Evolutionary conservation across 1,140 invertebrate genomes (phyloP), one percentile per base, ranked within the genome.

Genomic region (Lepeophtheirus salmonis): DNA sequence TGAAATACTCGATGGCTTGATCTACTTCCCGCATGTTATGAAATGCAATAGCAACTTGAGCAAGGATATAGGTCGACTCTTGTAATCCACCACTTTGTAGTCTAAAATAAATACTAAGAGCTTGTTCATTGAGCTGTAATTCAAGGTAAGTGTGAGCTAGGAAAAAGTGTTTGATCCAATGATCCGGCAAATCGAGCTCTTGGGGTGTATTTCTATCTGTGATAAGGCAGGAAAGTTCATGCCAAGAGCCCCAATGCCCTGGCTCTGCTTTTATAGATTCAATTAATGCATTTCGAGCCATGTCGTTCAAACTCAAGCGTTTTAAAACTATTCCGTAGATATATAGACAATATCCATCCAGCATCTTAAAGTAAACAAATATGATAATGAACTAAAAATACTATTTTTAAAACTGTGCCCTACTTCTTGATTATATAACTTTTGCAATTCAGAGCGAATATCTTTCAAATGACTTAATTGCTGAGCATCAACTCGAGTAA

Each of bases 101-200:
- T 24, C 78, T 75, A 64, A 78, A 79, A 68, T 89, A 95, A 53
- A 89, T 79, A 56, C 82, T 79, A 20, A 95, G 69, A 10, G 89
- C 86, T 73, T 92, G 86, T 56, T 94, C 88, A 67, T 89, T 84
- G 22, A 89, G 74, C 65, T 95, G 86, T 52, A 92, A 73, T 69
- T 96, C 89, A 50, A 94, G 76, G 73, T 87, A 91, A 41, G 86
- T 83, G 69, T 92, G 85, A 2, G 83, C 90, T 62, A 85, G 72
- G 70, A 97, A 97, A 66, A 97, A 88, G 61, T 88, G 78, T 70
- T 87, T 86, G 74, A 97, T 89, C 91, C 92, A 97, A 72, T 92
- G 88, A 67, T 83, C 64, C 12, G 64, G 63, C n/a, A 64, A 51
- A 14, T 62, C 23, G 1, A 64, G 30, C 12, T 26, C 26, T 17